phyloP scores from a whole-genome alignment of 92 coral and sea anemone genomes.

The Siderastrea radians region DNA sequence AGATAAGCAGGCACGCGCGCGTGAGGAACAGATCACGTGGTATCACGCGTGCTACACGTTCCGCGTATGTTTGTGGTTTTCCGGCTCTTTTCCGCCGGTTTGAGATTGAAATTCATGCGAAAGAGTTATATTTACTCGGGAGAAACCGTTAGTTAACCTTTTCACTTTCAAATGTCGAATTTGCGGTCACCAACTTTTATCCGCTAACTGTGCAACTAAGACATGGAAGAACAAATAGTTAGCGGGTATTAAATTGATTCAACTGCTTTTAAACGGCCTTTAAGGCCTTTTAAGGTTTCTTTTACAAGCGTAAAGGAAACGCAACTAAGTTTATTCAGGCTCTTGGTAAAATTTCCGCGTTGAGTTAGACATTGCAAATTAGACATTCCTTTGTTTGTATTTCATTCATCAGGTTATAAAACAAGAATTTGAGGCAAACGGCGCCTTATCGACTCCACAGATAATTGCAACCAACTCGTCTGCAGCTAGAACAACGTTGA shows the following conservation, averaged over 20 bases:
- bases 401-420: background rate
- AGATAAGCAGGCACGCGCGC: background rate
- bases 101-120: background rate
- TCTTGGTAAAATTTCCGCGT: background rate
- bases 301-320: too few relatives aligned
- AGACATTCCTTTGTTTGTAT: background rate
- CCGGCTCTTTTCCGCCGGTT: background rate
- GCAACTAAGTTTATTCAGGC: background rate
- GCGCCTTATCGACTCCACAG: conserved; percentile 12
- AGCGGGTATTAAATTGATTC: too few relatives aligned
- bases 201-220: too few relatives aligned
- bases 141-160: too few relatives aligned
- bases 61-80: background rate
- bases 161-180: too few relatives aligned
- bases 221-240: too few relatives aligned
- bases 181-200: too few relatives aligned
- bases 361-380: background rate
- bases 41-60: background rate
- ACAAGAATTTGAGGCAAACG: background rate
- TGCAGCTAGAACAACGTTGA: conserved; percentile 6
- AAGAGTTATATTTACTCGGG: background rate
- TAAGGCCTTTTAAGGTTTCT: too few relatives aligned
- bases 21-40: background rate
- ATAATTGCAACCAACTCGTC: background rate
- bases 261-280: too few relatives aligned